phyloP scores from a whole-genome alignment of 2,888 invertebrate genomes.

The Oegoconia quadripuncta region DNA sequence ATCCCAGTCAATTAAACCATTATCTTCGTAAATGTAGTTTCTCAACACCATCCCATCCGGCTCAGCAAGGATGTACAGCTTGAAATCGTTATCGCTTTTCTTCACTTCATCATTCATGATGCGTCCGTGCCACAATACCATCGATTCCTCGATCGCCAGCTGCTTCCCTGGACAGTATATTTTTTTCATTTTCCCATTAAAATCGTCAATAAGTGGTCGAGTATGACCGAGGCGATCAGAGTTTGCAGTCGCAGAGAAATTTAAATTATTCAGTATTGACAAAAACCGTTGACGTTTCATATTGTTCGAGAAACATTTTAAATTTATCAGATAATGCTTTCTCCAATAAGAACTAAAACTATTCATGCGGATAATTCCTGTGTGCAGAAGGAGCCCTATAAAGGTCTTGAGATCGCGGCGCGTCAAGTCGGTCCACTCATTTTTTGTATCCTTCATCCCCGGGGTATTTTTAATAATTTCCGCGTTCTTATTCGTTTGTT shows the following conservation, averaged over 20 bases:
- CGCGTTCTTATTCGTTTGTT: constrained; percentile 22
- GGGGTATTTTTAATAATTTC: constrained; percentile 8
- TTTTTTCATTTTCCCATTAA: constrained; percentile 34
- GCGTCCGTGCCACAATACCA: constrained; percentile 42
- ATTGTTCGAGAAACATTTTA: constrained; percentile 31
- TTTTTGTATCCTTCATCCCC: constrained; percentile 19
- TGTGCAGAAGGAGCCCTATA: constrained; percentile 44
- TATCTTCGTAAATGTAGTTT: too few species aligned
- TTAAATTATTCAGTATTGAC: constrained; percentile 37
- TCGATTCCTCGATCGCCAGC: constrained; percentile 34
- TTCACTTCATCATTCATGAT: too few species aligned
- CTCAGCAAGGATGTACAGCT: constrained; percentile 31
- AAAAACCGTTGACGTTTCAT: constrained; percentile 42
- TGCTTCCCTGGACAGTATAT: constrained; percentile 35
- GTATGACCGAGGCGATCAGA: constrained; percentile 34
- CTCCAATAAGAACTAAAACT: constrained; percentile 44
- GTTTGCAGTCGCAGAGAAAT: constrained; percentile 31
- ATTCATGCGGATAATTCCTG: constrained; percentile 37
- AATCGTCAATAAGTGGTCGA: constrained; percentile 35
- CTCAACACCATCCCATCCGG: constrained; percentile 32
- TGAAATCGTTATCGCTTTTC: too few species aligned
- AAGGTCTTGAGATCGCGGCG: constrained; percentile 32
- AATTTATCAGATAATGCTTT: constrained; percentile 34
- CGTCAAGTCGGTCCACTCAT: constrained; percentile 33
- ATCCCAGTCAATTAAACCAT: too few species aligned